phyloP scores from a whole-genome alignment of 2,888 invertebrate species.

The Crepidodera aurea region DNA sequence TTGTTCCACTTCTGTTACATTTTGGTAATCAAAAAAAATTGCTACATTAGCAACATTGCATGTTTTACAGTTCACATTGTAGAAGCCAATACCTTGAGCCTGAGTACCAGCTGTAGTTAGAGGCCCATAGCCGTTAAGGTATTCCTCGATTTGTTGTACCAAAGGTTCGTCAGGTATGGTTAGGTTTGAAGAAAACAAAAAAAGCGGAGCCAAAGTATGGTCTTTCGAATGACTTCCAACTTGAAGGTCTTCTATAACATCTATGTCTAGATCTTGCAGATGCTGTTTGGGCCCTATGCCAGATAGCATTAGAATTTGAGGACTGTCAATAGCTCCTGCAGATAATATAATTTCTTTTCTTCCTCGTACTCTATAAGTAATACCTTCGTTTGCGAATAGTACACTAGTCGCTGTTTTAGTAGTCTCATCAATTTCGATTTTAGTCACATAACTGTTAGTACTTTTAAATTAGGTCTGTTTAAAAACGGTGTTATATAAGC shows the following conservation, averaged over 20 bases:
- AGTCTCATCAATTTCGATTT: constrained; percentile 66
- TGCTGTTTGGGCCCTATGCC: neutral
- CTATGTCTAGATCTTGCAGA: neutral
- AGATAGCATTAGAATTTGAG: neutral
- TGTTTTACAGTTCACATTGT: constrained; percentile 68
- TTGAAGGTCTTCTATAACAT: neutral
- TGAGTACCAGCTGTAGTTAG: neutral
- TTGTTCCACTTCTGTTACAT: neutral
- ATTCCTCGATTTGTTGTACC: neutral
- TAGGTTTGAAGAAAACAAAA: too few species aligned
- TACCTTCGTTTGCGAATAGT: constrained; percentile 63
- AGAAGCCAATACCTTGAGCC: constrained; percentile 61
- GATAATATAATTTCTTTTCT: neutral
- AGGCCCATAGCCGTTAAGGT: neutral
- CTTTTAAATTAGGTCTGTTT: constrained; percentile 70
- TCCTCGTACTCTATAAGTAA: constrained; percentile 65
- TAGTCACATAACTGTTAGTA: constrained; percentile 74
- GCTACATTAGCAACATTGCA: neutral
- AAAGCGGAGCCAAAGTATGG: too few species aligned
- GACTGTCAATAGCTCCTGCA: neutral
- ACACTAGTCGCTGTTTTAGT: constrained; percentile 67
- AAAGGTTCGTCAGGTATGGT: neutral
- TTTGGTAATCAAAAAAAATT: neutral
- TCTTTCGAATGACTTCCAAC: neutral
- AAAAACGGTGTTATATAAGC: constrained; percentile 76